A percentile compares a stretch with the other conserved stretches of the same genome.
Conservation (phyloP, 2,888 invertebrate species). For the Tridacna gigas region DNA sequence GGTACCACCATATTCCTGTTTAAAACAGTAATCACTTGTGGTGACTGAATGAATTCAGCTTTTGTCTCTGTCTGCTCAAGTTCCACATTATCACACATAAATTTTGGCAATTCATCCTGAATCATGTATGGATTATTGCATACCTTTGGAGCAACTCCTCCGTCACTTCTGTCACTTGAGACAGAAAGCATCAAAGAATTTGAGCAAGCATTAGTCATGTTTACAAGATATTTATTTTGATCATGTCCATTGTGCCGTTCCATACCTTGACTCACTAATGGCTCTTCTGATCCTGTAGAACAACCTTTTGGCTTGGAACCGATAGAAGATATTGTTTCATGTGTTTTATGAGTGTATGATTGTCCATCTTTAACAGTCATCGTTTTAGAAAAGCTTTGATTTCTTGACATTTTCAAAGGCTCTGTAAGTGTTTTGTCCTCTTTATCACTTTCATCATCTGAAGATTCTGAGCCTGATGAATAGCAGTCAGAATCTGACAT, state of each 20-base stretch:
- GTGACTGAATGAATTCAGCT: no score
- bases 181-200: not conserved
- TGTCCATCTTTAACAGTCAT: not conserved
- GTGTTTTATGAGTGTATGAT: not conserved
- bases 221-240: not conserved
- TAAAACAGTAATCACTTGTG: no score
- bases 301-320: not conserved
- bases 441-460: slow-evolving; percentile 14
- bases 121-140: slow-evolving; percentile 30
- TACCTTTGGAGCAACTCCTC: not conserved
- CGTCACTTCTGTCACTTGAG: not conserved
- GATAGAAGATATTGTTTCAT: not conserved
- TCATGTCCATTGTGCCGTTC: not conserved
- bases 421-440: not conserved
- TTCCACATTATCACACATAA: not conserved
- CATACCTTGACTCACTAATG: not conserved
- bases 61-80: no score
- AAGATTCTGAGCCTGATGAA: slow-evolving; percentile 21
- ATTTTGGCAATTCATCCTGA: slow-evolving; percentile 38
- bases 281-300: not conserved
- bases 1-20: no score
- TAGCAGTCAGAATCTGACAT: slow-evolving; percentile 8
- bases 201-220: not conserved
- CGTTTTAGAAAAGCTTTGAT: not conserved
- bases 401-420: not conserved